Evolutionary conservation across 2,113 vertebrate species (phyloP), one percentile per base, ranked within the genome.

Genomic region (Antidorcas marsupialis): DNA sequence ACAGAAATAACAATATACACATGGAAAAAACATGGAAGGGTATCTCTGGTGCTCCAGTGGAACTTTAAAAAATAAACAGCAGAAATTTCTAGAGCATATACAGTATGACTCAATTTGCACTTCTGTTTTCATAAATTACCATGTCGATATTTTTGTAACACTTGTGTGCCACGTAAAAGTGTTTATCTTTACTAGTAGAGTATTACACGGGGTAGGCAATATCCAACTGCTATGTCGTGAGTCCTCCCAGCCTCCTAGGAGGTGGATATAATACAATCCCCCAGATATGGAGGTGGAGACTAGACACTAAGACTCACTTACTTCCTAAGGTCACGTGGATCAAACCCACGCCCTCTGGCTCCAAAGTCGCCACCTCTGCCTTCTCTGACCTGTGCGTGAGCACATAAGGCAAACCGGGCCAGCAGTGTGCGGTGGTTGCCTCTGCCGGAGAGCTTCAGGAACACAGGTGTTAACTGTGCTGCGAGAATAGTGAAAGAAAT

Each of bases 51-150:
- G 15, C 15, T 47, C 27, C 27, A 79, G 76, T 10, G 27, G 57
- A 87, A 85, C 53, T 89, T 87, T 64, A 23, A 28, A 90, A 59
- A 79, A 57, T 74, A 86, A 94, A 81, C 30, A 89, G 23, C 59
- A 96, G 45, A 36, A 47, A 79, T 87, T 97, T 97, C 95, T 91
- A 84, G 50, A 74, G 60, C 86, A 50, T 83, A 76, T 71, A 95
- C 91, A 89, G 95, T 87, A 91, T 86, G 60, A 94, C 85, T 96
- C 91, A 74, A 4, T 97, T 93, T 71, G 28, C 30, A 57, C 55
- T 82, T 89, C 36, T 83, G 11, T 87, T 93, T 89, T 81, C 59
- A 10, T 45, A 79, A 96, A 59, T 88, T 57, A 10, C 33, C 28
- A 8, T 62, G 25, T 39, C 67, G 39, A 23, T 71, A 71, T 23